Evolutionary conservation across 2,888 invertebrate species (phyloP), one percentile per base, ranked within the genome.

Genomic region (Netelia fuscicornis): DNA sequence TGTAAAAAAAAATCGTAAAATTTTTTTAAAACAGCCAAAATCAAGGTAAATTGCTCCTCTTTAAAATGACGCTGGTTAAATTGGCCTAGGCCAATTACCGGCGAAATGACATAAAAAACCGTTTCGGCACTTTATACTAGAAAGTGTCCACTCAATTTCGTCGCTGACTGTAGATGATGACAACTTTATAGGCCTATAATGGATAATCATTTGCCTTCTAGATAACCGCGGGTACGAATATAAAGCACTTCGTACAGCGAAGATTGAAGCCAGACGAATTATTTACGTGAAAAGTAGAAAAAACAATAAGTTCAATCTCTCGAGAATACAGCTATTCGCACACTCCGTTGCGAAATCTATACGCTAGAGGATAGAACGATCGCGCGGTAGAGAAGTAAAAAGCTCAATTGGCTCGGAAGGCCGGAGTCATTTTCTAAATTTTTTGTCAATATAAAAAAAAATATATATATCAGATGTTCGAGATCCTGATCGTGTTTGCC

Each of bases 221-320:
- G 17, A 54, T 58, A 68, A 70, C 75, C 48, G 56, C 13, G 67
- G 17, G 25, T 37, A 44, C 11, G 30, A 52, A 58, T 52, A 75
- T 17, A 48, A 67, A 75, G n/a, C 60, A 68, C 62, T 74, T 42
- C 20, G 62, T 56, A 68, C 25, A 74, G 23, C 65, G 56, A 76
- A 71, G 23, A 76, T 83, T 23, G 48, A 79, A 83, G 80, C 80
- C 65, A 80, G 42, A 71, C 25, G 54, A 72, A 67, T 71, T 52
- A 58, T 13, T 71, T 62, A 71, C 68, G 65, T 81, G 1, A 72
- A 64, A 48, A 74, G 74, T 74, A 65, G 37, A 71, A 64, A 78
- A 64, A 56, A 81, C 62, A 74, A 62, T 58, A 83, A 76, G 11
- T 25, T 48, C 17, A 56, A 54, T 48, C 30, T 65, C 56, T 44